Evolutionary conservation across 1,140 invertebrate species (phyloP).

Genomic region (Elymnias hypermnestra): DNA sequence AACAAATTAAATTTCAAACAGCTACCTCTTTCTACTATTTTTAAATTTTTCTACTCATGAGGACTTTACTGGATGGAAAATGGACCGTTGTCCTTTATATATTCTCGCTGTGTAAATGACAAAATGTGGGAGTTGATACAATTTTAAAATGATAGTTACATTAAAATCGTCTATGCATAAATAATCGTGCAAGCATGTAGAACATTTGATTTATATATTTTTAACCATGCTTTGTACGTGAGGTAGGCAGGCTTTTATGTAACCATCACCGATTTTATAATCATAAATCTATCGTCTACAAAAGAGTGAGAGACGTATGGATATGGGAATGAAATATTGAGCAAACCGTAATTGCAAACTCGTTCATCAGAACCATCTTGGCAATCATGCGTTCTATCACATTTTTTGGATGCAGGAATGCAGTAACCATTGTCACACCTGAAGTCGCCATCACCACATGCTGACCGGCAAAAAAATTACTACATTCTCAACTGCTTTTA

Average conservation of each 20-base stretch:
- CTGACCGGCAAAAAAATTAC: conserved; percentile 58
- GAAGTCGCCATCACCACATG: conserved; percentile 75
- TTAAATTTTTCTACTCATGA: no score
- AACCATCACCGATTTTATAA: conserved; percentile 6
- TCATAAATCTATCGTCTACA: neutral
- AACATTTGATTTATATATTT: neutral
- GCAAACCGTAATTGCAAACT: conserved; percentile 76
- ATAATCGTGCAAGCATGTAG: conserved; percentile 1
- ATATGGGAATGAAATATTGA: neutral
- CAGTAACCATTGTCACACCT: conserved; percentile 81
- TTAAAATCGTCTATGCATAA: neutral
- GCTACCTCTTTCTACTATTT: no score
- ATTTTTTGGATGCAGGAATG: conserved; percentile 81
- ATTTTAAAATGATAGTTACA: neutral
- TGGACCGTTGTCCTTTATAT: no score
- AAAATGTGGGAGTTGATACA: neutral
- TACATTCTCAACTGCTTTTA: conserved; percentile 26
- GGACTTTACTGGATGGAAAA: no score
- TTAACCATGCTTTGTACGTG: neutral
- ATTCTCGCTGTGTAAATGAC: neutral
- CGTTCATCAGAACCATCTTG: conserved; percentile 88
- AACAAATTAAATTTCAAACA: no score
- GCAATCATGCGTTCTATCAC: conserved; percentile 86
- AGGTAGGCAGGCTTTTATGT: conserved; percentile 2
- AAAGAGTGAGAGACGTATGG: no score